Conservation (phyloP, 2,888 invertebrate species). For the Microctonus hyperodae region DNA sequence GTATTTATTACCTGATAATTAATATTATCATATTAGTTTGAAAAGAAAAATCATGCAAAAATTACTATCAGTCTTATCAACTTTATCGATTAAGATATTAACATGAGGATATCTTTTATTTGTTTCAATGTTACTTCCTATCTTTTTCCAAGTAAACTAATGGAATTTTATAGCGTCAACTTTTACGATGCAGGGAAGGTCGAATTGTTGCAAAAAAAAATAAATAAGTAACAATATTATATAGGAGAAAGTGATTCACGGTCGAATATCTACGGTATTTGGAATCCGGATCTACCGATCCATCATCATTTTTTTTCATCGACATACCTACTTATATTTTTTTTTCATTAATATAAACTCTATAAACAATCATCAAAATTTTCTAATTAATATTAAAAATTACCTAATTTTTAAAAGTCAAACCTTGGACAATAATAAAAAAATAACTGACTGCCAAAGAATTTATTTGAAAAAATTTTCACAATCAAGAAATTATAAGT, state of each 20-base stretch:
- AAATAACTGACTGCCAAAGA: no score
- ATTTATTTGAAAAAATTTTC: no score
- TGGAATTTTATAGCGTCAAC: background rate
- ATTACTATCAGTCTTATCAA: conserved; percentile 4
- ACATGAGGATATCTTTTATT: background rate
- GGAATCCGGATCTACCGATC: conserved; percentile 33
- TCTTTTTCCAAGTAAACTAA: no score
- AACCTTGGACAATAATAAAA: no score
- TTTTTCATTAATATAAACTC: conserved; percentile 10
- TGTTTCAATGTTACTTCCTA: background rate
- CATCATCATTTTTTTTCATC: conserved; percentile 11
- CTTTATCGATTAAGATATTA: background rate
- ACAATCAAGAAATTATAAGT: no score
- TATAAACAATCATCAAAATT: no score
- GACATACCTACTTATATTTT: no score
- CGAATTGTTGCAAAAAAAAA: conserved; percentile 6
- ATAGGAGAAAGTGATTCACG: conserved; percentile 35
- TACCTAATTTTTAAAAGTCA: no score
- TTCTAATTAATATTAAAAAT: no score
- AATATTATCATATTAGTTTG: background rate
- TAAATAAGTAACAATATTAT: conserved; percentile 24
- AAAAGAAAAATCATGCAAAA: background rate
- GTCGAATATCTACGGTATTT: conserved; percentile 21
- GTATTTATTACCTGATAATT: no score
- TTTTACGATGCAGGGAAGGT: background rate